Percentiles rank a stretch among this genome's conserved stretches.
These are phyloP conservation scores for Azemiops feae DNA, from an alignment of 2,113 vertebrate species.

Conservation along the genomic window DNA sequence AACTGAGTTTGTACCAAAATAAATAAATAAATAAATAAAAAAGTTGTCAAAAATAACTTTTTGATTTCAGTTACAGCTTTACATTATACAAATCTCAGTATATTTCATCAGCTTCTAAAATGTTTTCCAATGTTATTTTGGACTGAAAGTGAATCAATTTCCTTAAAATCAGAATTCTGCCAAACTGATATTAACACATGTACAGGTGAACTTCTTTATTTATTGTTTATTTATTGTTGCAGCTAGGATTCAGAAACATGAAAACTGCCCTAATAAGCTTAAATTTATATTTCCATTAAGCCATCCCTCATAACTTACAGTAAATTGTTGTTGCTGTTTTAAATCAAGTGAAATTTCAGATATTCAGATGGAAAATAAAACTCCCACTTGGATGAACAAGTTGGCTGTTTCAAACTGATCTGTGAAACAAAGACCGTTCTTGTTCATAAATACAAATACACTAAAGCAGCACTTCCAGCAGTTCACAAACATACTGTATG, in stretches of 20 bases:
- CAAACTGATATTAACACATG: neutral
- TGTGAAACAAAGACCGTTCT: neutral
- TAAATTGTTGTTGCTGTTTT: neutral
- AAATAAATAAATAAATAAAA: neutral
- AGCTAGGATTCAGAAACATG: neutral
- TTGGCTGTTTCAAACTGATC: neutral
- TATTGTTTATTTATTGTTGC: neutral
- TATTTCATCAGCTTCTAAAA: slow-evolving; percentile 27
- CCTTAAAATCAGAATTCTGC: neutral
- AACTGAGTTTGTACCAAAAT: neutral
- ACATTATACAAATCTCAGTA: neutral
- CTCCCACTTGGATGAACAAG: neutral
- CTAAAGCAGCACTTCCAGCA: neutral
- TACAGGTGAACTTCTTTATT: neutral
- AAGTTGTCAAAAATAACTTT: slow-evolving; percentile 7
- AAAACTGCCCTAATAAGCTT: neutral
- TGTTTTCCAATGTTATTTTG: neutral
- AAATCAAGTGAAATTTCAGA: neutral
- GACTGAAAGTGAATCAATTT: neutral
- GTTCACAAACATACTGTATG: neutral
- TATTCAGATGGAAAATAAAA: neutral
- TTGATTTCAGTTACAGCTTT: neutral
- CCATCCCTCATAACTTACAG: neutral
- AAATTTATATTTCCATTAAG: neutral
- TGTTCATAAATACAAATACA: neutral